Conservation (phyloP, 35 echinoderm and acorn worm species). For the Apostichopus californicus region DNA sequence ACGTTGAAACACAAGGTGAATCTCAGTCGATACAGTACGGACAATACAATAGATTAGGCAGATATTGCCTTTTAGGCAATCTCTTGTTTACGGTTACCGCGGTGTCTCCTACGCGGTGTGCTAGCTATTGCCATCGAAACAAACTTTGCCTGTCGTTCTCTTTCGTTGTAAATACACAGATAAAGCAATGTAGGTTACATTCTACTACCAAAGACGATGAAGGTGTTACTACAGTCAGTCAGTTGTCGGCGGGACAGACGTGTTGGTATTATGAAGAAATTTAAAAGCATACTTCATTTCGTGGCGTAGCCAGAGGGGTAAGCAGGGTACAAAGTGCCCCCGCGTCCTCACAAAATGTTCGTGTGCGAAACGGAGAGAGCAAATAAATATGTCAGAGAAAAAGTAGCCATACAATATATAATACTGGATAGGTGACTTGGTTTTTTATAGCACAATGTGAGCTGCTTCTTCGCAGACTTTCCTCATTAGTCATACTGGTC, state of each 20-base stretch:
- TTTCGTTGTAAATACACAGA: neutral
- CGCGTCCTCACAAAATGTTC: too few species aligned
- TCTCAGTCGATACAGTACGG: neutral
- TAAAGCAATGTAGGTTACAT: neutral
- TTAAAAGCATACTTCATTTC: neutral
- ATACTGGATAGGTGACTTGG: too few species aligned
- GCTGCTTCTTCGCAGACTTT: too few species aligned
- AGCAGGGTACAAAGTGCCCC: too few species aligned
- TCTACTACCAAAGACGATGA: neutral
- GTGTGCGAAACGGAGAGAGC: too few species aligned
- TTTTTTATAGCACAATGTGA: too few species aligned
- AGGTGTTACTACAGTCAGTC: too few species aligned
- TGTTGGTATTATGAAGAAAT: slow-evolving; percentile 5
- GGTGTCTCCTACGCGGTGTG: neutral
- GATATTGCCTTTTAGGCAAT: neutral
- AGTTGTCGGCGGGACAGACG: neutral
- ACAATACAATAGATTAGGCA: neutral
- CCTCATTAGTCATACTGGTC: too few species aligned
- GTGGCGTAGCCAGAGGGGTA: too few species aligned
- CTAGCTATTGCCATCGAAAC: neutral
- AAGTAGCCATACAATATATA: too few species aligned
- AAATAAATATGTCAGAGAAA: too few species aligned
- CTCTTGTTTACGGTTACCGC: neutral
- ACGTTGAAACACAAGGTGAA: neutral
- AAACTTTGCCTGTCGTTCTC: neutral